These are phyloP conservation scores for Eumeta japonica DNA, from an alignment of 1,140 invertebrate genomes.

Conservation along the genomic window DNA sequence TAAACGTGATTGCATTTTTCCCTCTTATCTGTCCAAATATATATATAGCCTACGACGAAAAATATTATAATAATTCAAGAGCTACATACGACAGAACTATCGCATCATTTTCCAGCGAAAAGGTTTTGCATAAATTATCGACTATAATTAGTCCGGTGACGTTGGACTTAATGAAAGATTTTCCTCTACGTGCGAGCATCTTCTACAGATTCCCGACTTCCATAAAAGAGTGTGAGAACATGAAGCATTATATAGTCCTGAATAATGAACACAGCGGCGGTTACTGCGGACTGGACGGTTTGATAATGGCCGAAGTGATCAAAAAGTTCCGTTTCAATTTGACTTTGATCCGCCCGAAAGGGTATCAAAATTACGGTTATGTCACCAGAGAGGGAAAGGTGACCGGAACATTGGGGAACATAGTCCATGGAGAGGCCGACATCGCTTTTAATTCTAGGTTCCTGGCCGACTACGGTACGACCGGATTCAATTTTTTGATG, in stretches of 20 bases:
- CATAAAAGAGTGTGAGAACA: conserved; percentile 10
- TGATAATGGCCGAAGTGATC: conserved; percentile 13
- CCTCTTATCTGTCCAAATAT: conserved; percentile 13
- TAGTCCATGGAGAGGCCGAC: conserved; percentile 9
- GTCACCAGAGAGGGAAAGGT: not conserved
- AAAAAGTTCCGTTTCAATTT: conserved; percentile 14
- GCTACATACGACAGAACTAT: conserved; percentile 16
- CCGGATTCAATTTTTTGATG: conserved; percentile 8
- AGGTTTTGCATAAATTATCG: not conserved
- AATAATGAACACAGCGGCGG: conserved; percentile 8
- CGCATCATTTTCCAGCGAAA: not conserved
- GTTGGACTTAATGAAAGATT: conserved; percentile 7
- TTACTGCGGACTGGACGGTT: conserved; percentile 17
- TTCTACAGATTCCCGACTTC: conserved; percentile 20
- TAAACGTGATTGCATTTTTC: conserved; percentile 10
- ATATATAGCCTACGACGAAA: conserved; percentile 12
- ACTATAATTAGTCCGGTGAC: conserved; percentile 3
- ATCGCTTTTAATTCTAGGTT: conserved; percentile 18
- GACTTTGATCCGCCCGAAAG: conserved; percentile 4
- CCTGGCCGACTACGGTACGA: conserved; percentile 8
- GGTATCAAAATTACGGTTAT: conserved; percentile 10
- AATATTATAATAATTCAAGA: conserved; percentile 5
- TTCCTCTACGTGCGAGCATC: conserved; percentile 15
- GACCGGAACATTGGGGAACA: conserved; percentile 9
- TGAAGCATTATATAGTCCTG: conserved; percentile 7